Percentiles rank a stretch among this genome's conserved stretches.
These are phyloP conservation scores for Urocitellus parryii DNA, from an alignment of 2,113 vertebrate genomes.

Conservation along the genomic window DNA sequence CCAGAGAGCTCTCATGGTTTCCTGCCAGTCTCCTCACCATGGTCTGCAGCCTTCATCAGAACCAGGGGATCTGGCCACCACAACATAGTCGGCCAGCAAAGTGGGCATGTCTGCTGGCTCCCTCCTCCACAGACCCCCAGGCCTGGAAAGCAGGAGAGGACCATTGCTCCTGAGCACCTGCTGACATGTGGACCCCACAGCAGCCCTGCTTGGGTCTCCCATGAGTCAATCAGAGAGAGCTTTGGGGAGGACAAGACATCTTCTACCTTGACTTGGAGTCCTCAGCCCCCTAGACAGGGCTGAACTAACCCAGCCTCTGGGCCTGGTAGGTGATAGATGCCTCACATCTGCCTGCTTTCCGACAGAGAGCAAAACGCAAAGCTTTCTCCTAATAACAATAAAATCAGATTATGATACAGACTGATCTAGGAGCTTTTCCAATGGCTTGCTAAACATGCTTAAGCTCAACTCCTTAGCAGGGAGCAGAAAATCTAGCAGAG, in stretches of 20 bases:
- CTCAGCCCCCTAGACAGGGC: neutral
- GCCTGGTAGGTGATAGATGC: neutral
- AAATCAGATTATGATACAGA: neutral
- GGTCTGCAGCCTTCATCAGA: neutral
- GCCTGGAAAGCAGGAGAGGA: neutral
- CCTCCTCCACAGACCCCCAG: neutral
- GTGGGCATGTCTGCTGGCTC: neutral
- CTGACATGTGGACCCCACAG: neutral
- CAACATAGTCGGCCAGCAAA: neutral
- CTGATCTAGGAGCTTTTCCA: neutral
- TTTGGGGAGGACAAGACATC: neutral
- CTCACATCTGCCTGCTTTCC: neutral
- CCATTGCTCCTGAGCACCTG: neutral
- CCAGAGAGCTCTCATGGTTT: neutral
- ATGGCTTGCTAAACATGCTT: neutral
- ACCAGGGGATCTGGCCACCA: neutral
- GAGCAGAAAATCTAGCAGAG: neutral
- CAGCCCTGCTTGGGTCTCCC: neutral
- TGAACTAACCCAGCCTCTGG: neutral
- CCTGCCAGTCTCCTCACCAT: rapidly evolving
- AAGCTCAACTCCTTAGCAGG: neutral
- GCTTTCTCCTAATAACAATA: neutral
- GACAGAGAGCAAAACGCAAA: neutral
- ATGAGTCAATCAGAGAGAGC: neutral
- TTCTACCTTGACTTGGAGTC: neutral